Evolutionary conservation across 1,140 invertebrate genomes (phyloP), one percentile per base, ranked within the genome.

Genomic region (Triops cancriformis): DNA sequence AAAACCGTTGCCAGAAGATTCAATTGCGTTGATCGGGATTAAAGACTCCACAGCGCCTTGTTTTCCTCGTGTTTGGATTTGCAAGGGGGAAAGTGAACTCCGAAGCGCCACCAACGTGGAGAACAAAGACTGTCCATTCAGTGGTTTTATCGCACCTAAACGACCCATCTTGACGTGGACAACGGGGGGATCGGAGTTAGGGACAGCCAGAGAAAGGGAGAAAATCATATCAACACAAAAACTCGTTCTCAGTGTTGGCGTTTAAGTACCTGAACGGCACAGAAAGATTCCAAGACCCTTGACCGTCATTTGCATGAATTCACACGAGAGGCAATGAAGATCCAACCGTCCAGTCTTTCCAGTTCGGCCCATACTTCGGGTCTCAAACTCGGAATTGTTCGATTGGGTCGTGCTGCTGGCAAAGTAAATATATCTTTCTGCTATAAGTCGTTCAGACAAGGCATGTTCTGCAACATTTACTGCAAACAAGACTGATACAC

Each of bases 341-440:
- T 73, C 27, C 73, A 26, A 7, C 43, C 72, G 27, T 42, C 72
- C 28, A 74, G 73, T 37, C 74, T 72, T 23, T 45, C 73, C 26
- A 78, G 28, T 11, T 18, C 78, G 18, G 42, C 78, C 31, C 75
- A 77, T 28, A 51, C 73, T 28, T 77, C 78, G 31, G 82, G 82
- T 27, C 79, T 83, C n/a, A 83, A 83, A 81, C 78, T 86, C 74
- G 85, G 85, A 76, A 86, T 86, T 64, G 83, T 86, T 23, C 80
- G 85, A 27, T 82, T 86, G 42, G 85, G 85, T 42, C 80, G 84
- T 82, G 85, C 85, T 10, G 85, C 84, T 45, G 85, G 85, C 79
- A 86, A 86, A 83, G 85, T 86, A 79, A 81, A 80, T 80, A 43
- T 51, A 28, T 14, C 74, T 73, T 73, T 14, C 9, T 79, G 72